These are phyloP conservation scores for Apogon hyalosoma DNA, from an alignment of 2,797 vertebrate genomes.

Conservation along the genomic window DNA sequence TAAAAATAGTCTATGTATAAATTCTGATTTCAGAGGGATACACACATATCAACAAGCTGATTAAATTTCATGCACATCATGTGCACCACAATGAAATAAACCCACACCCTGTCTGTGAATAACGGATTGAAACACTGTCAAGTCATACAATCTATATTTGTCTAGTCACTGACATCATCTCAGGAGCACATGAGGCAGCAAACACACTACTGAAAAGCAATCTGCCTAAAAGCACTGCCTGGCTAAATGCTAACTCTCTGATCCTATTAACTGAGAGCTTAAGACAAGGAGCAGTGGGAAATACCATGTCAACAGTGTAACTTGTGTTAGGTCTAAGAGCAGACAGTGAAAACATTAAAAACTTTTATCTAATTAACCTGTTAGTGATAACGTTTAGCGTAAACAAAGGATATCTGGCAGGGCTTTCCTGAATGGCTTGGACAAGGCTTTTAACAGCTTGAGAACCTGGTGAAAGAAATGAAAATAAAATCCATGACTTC, in stretches of 20 bases:
- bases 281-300: conserved; percentile 39
- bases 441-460: conserved; percentile 86
- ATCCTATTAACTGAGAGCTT: conserved; percentile 71
- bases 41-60: neutral
- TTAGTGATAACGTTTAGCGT: neutral
- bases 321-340: conserved; percentile 9
- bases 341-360: neutral
- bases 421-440: conserved; percentile 91
- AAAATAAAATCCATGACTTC: conserved; percentile 8
- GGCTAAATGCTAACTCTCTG: conserved; percentile 43
- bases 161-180: conserved; percentile 39
- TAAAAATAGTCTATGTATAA: neutral
- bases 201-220: conserved; percentile 41
- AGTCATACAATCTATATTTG: conserved; percentile 27
- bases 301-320: conserved; percentile 41
- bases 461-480: conserved; percentile 83
- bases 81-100: neutral
- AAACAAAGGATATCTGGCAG: conserved; percentile 96
- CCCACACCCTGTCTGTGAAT: conserved; percentile 5
- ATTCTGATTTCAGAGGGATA: neutral
- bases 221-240: conserved; percentile 54
- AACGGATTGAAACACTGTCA: conserved; percentile 3
- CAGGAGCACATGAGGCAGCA: conserved; percentile 49
- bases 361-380: neutral
- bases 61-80: neutral